A percentile compares a stretch with the other conserved stretches of the same genome.
These are phyloP conservation scores for Neodiprion virginianus DNA, from an alignment of 1,140 invertebrate species.

Conservation along the genomic window DNA sequence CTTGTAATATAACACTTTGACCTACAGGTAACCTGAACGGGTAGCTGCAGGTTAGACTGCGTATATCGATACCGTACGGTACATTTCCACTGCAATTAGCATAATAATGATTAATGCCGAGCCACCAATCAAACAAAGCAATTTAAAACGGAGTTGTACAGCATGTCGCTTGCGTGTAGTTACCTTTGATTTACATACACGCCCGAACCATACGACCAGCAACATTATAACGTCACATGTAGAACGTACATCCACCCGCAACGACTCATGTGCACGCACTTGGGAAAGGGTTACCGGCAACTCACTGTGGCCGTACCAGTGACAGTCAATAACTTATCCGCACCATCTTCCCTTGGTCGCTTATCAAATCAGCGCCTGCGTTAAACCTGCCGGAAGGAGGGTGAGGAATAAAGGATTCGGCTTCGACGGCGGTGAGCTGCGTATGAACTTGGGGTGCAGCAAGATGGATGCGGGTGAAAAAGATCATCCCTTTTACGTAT, in stretches of 20 bases:
- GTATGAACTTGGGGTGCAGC: too few relatives aligned
- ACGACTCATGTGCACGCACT: constrained; percentile 49
- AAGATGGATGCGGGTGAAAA: too few relatives aligned
- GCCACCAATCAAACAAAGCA: constrained; percentile 55
- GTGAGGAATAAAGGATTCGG: too few relatives aligned
- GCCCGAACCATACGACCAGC: constrained; percentile 22
- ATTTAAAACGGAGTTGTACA: constrained; percentile 49
- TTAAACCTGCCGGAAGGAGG: too few relatives aligned
- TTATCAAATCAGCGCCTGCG: background rate
- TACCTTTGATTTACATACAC: constrained; percentile 59
- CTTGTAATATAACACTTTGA: background rate
- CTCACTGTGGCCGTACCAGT: constrained; percentile 33
- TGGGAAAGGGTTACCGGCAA: constrained; percentile 44
- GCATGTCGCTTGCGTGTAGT: constrained; percentile 48
- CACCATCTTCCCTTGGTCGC: background rate
- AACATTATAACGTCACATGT: constrained; percentile 61
- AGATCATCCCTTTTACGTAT: too few relatives aligned
- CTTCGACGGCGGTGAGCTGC: too few relatives aligned
- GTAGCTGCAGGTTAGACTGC: background rate
- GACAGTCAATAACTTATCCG: constrained; percentile 42
- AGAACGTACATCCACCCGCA: constrained; percentile 15
- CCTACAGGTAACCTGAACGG: background rate
- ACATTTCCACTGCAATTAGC: constrained; percentile 34
- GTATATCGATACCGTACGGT: constrained; percentile 13
- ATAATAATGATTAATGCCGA: constrained; percentile 50